Base-by-base conservation (phyloP, 2,113 vertebrate species). In the Brachirus orientalis region DNA sequence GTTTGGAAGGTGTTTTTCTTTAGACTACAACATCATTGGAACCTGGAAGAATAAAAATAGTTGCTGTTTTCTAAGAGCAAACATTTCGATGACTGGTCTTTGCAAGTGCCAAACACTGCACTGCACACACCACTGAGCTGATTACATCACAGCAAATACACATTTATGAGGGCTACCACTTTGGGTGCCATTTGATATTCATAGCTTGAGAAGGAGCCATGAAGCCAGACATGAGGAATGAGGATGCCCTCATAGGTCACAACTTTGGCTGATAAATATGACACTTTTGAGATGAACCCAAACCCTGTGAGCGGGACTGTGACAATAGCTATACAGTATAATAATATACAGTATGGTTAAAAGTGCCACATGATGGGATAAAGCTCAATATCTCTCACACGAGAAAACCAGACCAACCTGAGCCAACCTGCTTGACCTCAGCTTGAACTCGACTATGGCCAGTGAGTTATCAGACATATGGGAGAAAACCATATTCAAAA, bases 131-230 rank as follows among this genome's bases (percentile, higher is more conserved):
- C 54, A 57, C 7, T 41, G 35, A 33, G 14, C 66, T 59, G 81
- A 86, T 70, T 64, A 10, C 47, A 82, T 82, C 59, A 11, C 35
- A 63, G 69, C 57, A 51, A 52, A 72, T 51, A 54, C 40, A 43
- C 36, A 33, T 43, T 60, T 59, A 85, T 86, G 35, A 65, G 83
- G 86, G 78, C 45, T 57, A 52, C 67, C 58, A 53, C 54, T 57
- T 48, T 12, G 8, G 69, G 50, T 13, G 65, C 54, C 33, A 66
- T 62, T 80, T 83, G 51, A 57, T 71, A 79, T 76, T 63, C 73
- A 80, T 78, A 70, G 70, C 8, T 63, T 60, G 60, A 67, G 78
- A 75, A 64, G 64, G 58, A 47, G n/a, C 51, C 14, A 54, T 3
- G 13, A 59, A 22, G 52, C 35, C 19, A 68, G 56, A 51, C 7